Conservation (phyloP, 2,797 vertebrate species). For the Chelon labrosus region DNA sequence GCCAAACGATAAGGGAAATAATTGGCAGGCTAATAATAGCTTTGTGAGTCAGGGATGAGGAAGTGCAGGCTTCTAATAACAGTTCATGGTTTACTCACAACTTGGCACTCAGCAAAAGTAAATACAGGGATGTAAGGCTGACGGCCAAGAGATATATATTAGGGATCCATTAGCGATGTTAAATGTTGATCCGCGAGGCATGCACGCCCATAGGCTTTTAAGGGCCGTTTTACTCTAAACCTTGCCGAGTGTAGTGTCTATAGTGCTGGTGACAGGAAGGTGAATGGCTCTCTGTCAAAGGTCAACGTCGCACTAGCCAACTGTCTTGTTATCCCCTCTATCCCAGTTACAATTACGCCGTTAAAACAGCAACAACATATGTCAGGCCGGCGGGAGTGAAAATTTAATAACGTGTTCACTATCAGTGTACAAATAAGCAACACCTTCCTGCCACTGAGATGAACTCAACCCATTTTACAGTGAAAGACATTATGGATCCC, state of each 20-base stretch:
- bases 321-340: conserved; percentile 43
- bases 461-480: conserved; percentile 8
- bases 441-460: conserved; percentile 43
- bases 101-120: conserved; percentile 69
- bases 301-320: conserved; percentile 45
- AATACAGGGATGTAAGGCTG: conserved; percentile 71
- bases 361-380: conserved; percentile 41
- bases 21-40: conserved; percentile 79
- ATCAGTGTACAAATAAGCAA: conserved; percentile 31
- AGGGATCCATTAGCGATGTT: conserved; percentile 74
- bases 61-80: conserved; percentile 78
- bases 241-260: conserved; percentile 9
- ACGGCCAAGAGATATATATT: conserved; percentile 72
- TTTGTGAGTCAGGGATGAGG: conserved; percentile 57
- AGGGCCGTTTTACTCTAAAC: conserved; percentile 42
- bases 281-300: conserved; percentile 51
- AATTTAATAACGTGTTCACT: conserved; percentile 36
- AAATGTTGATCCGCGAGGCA: conserved; percentile 71
- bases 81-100: conserved; percentile 75
- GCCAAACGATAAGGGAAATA: conserved; percentile 75
- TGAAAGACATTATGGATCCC: conserved; percentile 1
- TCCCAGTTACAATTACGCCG: conserved; percentile 40
- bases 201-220: conserved; percentile 46
- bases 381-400: conserved; percentile 9
- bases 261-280: conserved; percentile 43